These are phyloP conservation scores for Thysanoteuthis rhombus DNA, from an alignment of 2,888 invertebrate species.

Conservation along the genomic window DNA sequence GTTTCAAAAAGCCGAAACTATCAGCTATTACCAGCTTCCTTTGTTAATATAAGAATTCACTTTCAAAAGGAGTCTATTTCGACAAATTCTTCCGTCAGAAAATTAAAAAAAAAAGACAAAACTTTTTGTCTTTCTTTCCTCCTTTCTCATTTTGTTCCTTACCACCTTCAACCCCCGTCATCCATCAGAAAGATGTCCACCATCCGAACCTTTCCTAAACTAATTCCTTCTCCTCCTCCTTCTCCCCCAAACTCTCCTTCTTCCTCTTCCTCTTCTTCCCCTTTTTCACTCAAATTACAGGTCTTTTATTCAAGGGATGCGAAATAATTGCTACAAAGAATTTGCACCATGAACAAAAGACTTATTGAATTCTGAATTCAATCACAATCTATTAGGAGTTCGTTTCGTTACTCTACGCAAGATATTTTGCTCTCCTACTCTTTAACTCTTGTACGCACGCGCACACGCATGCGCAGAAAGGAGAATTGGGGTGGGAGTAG, in stretches of 20 bases:
- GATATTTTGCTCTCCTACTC: not conserved
- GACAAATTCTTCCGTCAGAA: not conserved
- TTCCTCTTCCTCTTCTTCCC: not conserved
- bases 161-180: not conserved
- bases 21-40: not conserved
- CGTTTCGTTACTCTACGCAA: not conserved
- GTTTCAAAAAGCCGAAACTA: not conserved
- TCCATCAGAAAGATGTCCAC: too few relatives aligned
- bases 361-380: constrained; percentile 12
- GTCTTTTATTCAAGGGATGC: not conserved
- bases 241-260: not conserved
- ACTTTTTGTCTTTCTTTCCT: not conserved
- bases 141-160: not conserved
- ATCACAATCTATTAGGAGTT: not conserved
- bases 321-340: not conserved
- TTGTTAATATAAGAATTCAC: not conserved
- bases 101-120: not conserved
- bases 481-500: not conserved
- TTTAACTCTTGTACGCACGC: not conserved
- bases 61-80: not conserved
- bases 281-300: not conserved
- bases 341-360: constrained; percentile 12
- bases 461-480: not conserved
- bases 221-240: not conserved
- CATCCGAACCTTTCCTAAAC: not conserved